Percentiles rank a stretch among this genome's conserved stretches.
These are phyloP conservation scores for Patella vulgata DNA, from an alignment of 1,140 invertebrate genomes.

Conservation along the genomic window DNA sequence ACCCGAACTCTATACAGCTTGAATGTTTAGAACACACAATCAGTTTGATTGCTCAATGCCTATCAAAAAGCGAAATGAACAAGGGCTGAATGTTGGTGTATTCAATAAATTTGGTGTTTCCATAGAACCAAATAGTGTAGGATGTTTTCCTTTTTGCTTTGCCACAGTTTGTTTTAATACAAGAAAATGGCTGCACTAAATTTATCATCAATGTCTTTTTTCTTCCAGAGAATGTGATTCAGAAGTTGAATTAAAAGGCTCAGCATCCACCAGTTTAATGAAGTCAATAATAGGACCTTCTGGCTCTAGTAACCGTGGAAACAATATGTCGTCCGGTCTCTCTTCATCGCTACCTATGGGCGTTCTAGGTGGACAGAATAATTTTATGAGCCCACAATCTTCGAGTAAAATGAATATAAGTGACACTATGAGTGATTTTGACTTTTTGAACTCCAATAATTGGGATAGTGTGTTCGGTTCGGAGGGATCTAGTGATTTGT, in stretches of 20 bases:
- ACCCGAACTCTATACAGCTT: no score
- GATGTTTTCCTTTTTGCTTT: no score
- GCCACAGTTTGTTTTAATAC: no score
- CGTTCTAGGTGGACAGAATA: constrained; percentile 20
- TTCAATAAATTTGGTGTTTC: no score
- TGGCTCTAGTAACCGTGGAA: constrained; percentile 8
- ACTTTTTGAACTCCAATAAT: constrained; percentile 4
- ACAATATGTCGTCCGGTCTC: neutral
- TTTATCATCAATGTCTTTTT: no score
- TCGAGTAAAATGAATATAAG: constrained; percentile 9
- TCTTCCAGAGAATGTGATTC: constrained; percentile 61
- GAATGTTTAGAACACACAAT: no score
- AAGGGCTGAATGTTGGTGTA: no score
- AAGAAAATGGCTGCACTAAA: no score
- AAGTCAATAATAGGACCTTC: constrained; percentile 61
- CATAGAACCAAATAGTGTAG: no score
- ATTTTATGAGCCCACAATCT: constrained; percentile 13
- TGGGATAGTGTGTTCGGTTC: constrained; percentile 14
- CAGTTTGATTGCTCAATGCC: no score
- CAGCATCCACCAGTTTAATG: constrained; percentile 65
- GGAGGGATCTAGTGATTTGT: neutral
- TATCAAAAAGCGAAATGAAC: no score
- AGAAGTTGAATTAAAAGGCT: constrained; percentile 63
- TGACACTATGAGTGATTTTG: no score
- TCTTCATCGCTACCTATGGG: constrained; percentile 15